These are phyloP conservation scores for Carapus acus DNA, from an alignment of 2,797 vertebrate genomes.

Conservation along the genomic window DNA sequence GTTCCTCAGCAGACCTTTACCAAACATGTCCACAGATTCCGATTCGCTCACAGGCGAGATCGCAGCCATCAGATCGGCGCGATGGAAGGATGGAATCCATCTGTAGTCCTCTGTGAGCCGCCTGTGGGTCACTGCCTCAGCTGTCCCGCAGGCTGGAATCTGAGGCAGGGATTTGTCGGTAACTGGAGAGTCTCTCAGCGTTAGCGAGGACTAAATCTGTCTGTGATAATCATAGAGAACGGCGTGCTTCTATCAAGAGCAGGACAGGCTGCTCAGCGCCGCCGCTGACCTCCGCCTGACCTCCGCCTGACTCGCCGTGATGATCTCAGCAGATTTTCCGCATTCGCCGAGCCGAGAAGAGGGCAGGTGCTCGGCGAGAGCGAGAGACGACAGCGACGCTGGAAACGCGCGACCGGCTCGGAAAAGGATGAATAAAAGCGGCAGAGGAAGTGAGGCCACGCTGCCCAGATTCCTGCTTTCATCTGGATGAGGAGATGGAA, in stretches of 20 bases:
- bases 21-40: not conserved
- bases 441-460: not conserved
- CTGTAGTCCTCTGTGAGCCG: conserved; percentile 24
- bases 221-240: conserved; percentile 59
- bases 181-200: conserved; percentile 56
- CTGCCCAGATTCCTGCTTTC: conserved; percentile 7
- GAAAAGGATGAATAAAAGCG: not conserved
- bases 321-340: conserved; percentile 59
- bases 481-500: conserved; percentile 12
- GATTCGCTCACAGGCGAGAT: conserved; percentile 5
- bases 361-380: conserved; percentile 43
- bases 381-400: conserved; percentile 12
- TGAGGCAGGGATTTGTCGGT: conserved; percentile 46
- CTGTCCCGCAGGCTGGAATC: conserved; percentile 50
- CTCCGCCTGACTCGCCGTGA: conserved; percentile 48
- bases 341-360: conserved; percentile 22
- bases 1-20: no score
- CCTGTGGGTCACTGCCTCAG: conserved; percentile 42
- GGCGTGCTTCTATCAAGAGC: conserved; percentile 39
- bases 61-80: not conserved
- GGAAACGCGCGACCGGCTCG: not conserved
- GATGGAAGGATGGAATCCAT: not conserved
- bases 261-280: conserved; percentile 44
- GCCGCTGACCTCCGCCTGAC: conserved; percentile 42
- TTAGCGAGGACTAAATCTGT: conserved; percentile 63